phyloP scores from a whole-genome alignment of 2,888 invertebrate genomes.

The Fabriciana adippe region DNA sequence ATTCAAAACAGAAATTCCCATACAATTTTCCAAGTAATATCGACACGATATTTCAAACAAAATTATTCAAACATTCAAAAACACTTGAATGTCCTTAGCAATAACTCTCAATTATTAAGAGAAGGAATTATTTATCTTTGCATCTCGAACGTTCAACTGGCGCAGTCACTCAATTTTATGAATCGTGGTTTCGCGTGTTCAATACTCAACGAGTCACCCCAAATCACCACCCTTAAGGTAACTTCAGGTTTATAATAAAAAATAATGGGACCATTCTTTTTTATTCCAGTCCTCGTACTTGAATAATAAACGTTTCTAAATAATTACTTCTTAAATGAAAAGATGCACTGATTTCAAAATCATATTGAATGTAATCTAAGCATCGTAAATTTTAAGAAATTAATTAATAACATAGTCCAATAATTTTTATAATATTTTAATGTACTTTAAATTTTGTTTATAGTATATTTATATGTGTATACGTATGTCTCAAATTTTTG shows the following conservation, averaged over 20 bases:
- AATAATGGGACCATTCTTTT: neutral
- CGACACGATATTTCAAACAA: slow-evolving; percentile 3
- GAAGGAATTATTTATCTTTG: slow-evolving; percentile 58
- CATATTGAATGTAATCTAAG: too few relatives aligned
- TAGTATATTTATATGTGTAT: too few relatives aligned
- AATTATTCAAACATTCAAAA: slow-evolving; percentile 26
- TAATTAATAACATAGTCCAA: too few relatives aligned
- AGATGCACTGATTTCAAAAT: too few relatives aligned
- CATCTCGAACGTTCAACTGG: slow-evolving; percentile 53
- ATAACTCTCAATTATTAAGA: slow-evolving; percentile 57
- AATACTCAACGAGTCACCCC: slow-evolving; percentile 33
- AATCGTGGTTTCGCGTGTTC: slow-evolving; percentile 70
- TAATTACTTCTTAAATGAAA: too few relatives aligned
- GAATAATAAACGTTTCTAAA: neutral
- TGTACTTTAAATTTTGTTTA: too few relatives aligned
- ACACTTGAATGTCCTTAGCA: slow-evolving; percentile 30
- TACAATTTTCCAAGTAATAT: too few relatives aligned
- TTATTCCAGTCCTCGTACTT: neutral
- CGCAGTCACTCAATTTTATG: slow-evolving; percentile 66
- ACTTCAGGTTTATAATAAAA: slow-evolving; percentile 29
- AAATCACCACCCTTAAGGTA: slow-evolving; percentile 33
- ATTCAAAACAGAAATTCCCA: too few relatives aligned
- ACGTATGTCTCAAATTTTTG: too few relatives aligned
- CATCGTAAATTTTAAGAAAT: too few relatives aligned
- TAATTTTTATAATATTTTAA: too few relatives aligned